phyloP scores from a whole-genome alignment of 2,797 vertebrate genomes.

The Tangara arthus region DNA sequence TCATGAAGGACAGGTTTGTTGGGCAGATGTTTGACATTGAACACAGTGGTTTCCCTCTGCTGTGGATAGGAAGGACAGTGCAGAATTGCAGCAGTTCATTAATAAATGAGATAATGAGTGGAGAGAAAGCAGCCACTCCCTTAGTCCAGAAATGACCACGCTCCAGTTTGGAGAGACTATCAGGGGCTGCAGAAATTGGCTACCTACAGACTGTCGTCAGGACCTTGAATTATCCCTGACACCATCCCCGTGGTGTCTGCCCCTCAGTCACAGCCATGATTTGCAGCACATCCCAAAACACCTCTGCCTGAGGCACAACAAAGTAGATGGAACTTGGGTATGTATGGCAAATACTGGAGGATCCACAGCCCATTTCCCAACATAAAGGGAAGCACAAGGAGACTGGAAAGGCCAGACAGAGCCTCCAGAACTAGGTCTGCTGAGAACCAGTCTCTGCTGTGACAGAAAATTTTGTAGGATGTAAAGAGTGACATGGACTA shows the following conservation, averaged over 20 bases:
- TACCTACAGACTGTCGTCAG: background rate
- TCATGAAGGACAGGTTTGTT: background rate
- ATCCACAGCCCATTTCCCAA: background rate
- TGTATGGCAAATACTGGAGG: background rate
- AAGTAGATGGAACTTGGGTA: background rate
- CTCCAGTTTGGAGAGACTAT: background rate
- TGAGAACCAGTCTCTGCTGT: background rate
- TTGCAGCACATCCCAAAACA: background rate
- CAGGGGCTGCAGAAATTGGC: background rate
- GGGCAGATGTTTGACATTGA: background rate
- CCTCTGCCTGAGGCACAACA: background rate
- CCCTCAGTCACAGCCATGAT: background rate
- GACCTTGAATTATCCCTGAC: background rate
- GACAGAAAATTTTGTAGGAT: background rate
- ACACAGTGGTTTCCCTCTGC: background rate
- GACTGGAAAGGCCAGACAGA: background rate
- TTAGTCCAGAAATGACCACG: fast-evolving
- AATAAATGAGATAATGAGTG: background rate
- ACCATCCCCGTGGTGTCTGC: background rate
- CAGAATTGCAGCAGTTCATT: background rate
- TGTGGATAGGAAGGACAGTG: background rate
- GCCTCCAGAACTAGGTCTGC: background rate
- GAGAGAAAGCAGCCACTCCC: background rate
- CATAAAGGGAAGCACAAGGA: fast-evolving
- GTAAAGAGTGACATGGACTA: background rate